A percentile compares a stretch with the other conserved stretches of the same genome.
phyloP scores from a whole-genome alignment of 2,113 vertebrate species.

The Acanthisitta chloris region DNA sequence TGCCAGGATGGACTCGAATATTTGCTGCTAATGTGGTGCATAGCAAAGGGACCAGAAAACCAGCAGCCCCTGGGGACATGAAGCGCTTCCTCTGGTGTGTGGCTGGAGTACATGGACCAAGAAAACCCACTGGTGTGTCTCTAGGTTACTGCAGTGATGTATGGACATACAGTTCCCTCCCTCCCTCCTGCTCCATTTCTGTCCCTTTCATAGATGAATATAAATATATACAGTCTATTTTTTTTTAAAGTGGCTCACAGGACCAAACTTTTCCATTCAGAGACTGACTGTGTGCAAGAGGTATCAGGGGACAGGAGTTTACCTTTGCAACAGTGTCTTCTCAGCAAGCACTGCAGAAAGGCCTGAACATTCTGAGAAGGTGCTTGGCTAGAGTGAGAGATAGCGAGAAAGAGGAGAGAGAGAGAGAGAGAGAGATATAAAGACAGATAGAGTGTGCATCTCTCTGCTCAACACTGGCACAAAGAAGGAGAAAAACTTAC shows the following conservation, averaged over 20 bases:
- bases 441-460: too few relatives aligned
- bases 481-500: slow-evolving; percentile 31
- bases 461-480: neutral
- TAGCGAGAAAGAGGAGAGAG: too few relatives aligned
- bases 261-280: slow-evolving; percentile 73
- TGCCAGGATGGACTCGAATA: neutral
- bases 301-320: slow-evolving; percentile 12
- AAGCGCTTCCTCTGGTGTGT: neutral
- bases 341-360: slow-evolving; percentile 4
- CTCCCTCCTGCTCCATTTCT: neutral
- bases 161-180: neutral
- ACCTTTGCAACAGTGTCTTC: slow-evolving; percentile 44
- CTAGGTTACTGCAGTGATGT: slow-evolving; percentile 34
- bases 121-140: slow-evolving; percentile 33
- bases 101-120: slow-evolving; percentile 41
- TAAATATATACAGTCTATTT: slow-evolving; percentile 69
- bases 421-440: neutral
- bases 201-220: slow-evolving; percentile 60
- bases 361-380: slow-evolving; percentile 18
- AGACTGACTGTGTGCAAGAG: slow-evolving; percentile 57
- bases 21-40: slow-evolving; percentile 40
- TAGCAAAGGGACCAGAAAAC: slow-evolving; percentile 37
- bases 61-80: neutral
- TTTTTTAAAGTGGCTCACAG: slow-evolving; percentile 70
- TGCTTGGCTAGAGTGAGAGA: neutral